Conservation (phyloP, 2,797 vertebrate genomes). For the Clamator glandarius region DNA sequence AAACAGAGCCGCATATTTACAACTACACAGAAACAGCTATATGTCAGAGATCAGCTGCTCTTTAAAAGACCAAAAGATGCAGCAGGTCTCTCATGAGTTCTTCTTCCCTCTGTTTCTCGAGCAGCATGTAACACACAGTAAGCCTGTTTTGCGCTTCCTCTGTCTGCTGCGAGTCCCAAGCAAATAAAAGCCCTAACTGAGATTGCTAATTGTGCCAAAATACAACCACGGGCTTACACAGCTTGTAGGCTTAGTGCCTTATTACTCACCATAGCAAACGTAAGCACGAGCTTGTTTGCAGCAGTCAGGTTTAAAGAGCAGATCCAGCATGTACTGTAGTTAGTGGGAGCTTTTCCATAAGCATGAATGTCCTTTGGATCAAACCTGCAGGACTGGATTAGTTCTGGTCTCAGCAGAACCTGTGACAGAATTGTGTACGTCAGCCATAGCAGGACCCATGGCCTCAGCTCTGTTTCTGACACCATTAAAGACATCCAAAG, state of each 20-base stretch:
- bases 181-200: slow-evolving; percentile 1
- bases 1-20: slow-evolving; percentile 7
- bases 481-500: neutral
- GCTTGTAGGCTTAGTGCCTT: neutral
- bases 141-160: neutral
- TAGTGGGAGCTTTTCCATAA: neutral
- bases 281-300: neutral
- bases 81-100: neutral
- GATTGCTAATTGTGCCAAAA: slow-evolving; percentile 40
- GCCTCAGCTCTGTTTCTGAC: neutral
- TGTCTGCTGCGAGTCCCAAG: slow-evolving; percentile 28
- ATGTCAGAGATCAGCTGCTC: slow-evolving; percentile 51
- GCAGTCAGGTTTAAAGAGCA: slow-evolving; percentile 20
- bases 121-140: neutral
- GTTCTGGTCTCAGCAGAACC: neutral
- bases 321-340: neutral
- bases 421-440: neutral
- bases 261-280: slow-evolving; percentile 50
- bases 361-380: neutral
- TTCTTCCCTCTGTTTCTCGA: neutral
- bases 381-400: neutral
- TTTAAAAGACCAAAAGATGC: slow-evolving; percentile 25
- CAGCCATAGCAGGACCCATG: neutral
- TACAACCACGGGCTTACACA: neutral
- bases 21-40: slow-evolving; percentile 22